Evolutionary conservation across 2,888 invertebrate genomes (phyloP).

Genomic region (Ornithoptera alexandrae): DNA sequence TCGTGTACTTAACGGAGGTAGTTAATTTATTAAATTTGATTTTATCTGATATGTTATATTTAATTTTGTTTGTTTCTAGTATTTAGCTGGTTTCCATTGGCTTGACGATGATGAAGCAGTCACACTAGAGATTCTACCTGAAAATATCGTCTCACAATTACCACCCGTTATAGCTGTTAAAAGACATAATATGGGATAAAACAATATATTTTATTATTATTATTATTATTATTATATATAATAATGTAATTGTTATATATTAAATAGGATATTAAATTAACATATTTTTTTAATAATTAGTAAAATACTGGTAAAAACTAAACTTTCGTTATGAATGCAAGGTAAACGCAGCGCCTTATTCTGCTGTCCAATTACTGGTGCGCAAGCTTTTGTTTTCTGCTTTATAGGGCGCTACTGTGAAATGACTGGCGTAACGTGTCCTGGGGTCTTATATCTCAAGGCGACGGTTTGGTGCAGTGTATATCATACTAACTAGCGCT

Average conservation of each 20-base stretch:
- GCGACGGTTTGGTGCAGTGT: no score
- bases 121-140: constrained; percentile 86
- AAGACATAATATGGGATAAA: constrained; percentile 40
- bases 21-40: not conserved
- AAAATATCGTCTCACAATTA: constrained; percentile 84
- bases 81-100: constrained; percentile 86
- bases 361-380: no score
- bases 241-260: not conserved
- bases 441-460: no score
- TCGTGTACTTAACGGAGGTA: not conserved
- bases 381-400: no score
- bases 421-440: no score
- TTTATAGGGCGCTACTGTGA: no score
- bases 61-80: constrained; percentile 72
- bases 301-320: no score
- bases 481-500: no score
- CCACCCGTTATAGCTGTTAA: constrained; percentile 82
- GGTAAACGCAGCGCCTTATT: no score
- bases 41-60: not conserved
- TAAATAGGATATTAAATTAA: not conserved
- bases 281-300: no score
- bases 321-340: no score
- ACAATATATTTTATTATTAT: not conserved
- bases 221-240: not conserved
- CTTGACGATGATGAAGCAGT: constrained; percentile 85